Evolutionary conservation across 2,113 vertebrate genomes (phyloP).

Genomic region (Lontra canadensis): DNA sequence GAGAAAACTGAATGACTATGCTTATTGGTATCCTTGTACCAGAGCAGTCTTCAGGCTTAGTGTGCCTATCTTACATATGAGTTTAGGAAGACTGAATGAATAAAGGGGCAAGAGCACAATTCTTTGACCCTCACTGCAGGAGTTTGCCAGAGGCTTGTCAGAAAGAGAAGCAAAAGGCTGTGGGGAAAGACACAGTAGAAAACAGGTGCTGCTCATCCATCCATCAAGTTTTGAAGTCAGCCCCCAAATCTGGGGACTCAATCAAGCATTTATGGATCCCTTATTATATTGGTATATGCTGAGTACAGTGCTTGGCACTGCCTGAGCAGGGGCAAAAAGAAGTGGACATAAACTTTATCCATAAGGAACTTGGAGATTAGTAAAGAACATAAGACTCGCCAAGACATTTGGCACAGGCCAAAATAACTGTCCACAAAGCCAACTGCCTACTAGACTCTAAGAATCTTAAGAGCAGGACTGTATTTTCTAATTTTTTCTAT

Average conservation of each 20-base stretch:
- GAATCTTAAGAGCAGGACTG: neutral
- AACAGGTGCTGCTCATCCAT: neutral
- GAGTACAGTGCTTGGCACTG: neutral
- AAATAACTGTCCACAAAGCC: neutral
- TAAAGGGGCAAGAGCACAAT: neutral
- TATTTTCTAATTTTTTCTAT: neutral
- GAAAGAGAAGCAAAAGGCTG: neutral
- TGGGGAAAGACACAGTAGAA: neutral
- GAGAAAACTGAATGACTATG: neutral
- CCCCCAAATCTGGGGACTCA: neutral
- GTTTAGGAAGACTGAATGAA: accelerated
- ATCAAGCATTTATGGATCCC: neutral
- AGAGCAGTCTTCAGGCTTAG: neutral
- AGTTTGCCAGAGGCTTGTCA: neutral
- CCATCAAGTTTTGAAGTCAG: neutral
- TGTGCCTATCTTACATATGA: neutral
- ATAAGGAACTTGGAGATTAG: neutral
- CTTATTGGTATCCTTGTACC: neutral
- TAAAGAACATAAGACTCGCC: neutral
- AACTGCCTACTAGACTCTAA: neutral
- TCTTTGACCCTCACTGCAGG: neutral
- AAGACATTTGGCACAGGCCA: neutral
- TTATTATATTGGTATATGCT: neutral
- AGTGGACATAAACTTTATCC: neutral
- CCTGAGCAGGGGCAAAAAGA: neutral